Conservation (phyloP, 2,113 vertebrate genomes). For the Carollia perspicillata region DNA sequence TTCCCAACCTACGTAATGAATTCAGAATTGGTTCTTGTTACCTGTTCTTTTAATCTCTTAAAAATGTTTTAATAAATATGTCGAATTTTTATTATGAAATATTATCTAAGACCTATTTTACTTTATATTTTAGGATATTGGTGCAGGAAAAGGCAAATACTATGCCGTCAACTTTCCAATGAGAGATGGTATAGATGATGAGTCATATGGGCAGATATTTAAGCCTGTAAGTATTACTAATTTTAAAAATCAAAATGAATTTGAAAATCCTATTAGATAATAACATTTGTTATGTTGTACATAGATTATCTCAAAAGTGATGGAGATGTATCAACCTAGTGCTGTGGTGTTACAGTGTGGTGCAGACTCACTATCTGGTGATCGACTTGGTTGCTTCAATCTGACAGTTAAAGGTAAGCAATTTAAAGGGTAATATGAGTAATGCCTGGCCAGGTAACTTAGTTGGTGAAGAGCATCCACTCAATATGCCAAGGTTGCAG, state of each 20-base stretch:
- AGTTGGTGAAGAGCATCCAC: too few relatives aligned
- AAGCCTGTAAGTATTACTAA: slow-evolving; percentile 84
- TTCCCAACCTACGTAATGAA: not conserved
- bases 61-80: not conserved
- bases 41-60: not conserved
- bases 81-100: not conserved
- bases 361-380: slow-evolving; percentile 88
- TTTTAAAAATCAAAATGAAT: not conserved
- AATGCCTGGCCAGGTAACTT: too few relatives aligned
- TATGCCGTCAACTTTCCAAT: slow-evolving; percentile 91
- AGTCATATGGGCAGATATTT: slow-evolving; percentile 89
- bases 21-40: not conserved
- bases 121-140: slow-evolving; percentile 86
- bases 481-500: too few relatives aligned
- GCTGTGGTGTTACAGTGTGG: slow-evolving; percentile 89
- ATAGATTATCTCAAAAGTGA: slow-evolving; percentile 89
- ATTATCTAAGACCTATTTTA: not conserved
- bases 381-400: slow-evolving; percentile 89
- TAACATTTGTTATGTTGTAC: slow-evolving; percentile 23
- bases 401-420: slow-evolving; percentile 87
- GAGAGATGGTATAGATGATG: slow-evolving; percentile 90
- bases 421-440: not conserved
- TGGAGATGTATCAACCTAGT: slow-evolving; percentile 91
- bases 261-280: not conserved
- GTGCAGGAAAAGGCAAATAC: slow-evolving; percentile 93